A percentile compares a stretch with the other conserved stretches of the same genome.
Evolutionary conservation across 2,113 vertebrate species (phyloP).

Genomic region (Scopus umbretta): DNA sequence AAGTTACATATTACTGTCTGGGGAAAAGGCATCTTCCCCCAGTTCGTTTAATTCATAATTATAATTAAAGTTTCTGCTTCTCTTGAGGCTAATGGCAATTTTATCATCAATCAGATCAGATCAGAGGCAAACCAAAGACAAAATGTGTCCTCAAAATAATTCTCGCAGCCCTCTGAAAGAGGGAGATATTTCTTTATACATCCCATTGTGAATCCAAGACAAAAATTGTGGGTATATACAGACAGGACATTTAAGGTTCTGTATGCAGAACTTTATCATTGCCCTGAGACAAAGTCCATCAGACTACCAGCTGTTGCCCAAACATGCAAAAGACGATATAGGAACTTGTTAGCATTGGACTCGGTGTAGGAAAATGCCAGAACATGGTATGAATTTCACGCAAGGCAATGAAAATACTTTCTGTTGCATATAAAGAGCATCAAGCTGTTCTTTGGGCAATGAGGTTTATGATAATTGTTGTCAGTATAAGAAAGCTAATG

Average conservation of each 20-base stretch:
- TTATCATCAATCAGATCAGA: neutral
- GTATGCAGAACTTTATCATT: neutral
- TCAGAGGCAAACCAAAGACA: neutral
- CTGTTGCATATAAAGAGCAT: neutral
- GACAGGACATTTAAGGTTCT: neutral
- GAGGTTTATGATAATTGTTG: neutral
- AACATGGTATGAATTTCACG: neutral
- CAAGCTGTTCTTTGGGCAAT: neutral
- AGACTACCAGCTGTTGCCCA: neutral
- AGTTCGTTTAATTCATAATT: neutral
- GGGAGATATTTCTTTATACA: neutral
- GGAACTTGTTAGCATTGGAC: neutral
- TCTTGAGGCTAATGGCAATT: neutral
- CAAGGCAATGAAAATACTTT: neutral
- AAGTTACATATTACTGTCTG: neutral
- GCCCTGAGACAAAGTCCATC: neutral
- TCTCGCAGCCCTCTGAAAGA: neutral
- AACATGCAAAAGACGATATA: neutral
- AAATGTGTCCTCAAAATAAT: neutral
- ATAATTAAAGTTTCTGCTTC: neutral
- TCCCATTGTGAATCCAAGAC: neutral
- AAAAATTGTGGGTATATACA: neutral
- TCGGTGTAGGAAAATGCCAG: neutral
- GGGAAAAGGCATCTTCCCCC: neutral
- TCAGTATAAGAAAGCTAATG: neutral